phyloP scores from a whole-genome alignment of 2,888 invertebrate genomes.

The Drosophila anceps region DNA sequence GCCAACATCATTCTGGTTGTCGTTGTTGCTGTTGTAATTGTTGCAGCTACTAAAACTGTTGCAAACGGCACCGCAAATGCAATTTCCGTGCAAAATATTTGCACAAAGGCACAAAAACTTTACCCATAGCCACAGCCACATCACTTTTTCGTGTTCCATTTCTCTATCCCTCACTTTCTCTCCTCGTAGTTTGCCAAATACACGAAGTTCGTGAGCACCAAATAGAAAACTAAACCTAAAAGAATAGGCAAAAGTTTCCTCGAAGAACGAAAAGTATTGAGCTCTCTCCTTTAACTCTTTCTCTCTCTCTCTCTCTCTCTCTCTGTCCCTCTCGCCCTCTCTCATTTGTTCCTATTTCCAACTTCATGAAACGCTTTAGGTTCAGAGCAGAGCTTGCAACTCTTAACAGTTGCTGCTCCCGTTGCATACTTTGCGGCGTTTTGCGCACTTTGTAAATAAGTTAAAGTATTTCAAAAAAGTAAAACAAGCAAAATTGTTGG shows the following conservation, averaged over 20 bases:
- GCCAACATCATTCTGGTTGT: not conserved
- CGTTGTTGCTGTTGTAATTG: slow-evolving; percentile 26
- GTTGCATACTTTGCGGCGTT: slow-evolving; percentile 51
- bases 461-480: slow-evolving; percentile 25
- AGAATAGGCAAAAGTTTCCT: slow-evolving; percentile 32
- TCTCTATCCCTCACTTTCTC: not conserved
- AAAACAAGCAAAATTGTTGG: slow-evolving; percentile 10
- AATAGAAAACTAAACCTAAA: slow-evolving; percentile 25
- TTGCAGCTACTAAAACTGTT: slow-evolving; percentile 44
- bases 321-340: not conserved
- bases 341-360: not conserved
- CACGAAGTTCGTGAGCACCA: slow-evolving; percentile 21
- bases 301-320: not conserved
- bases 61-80: slow-evolving; percentile 62
- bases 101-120: slow-evolving; percentile 60
- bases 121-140: slow-evolving; percentile 12
- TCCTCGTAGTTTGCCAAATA: slow-evolving; percentile 20
- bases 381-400: slow-evolving; percentile 35
- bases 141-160: slow-evolving; percentile 10
- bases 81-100: slow-evolving; percentile 73
- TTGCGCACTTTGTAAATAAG: slow-evolving; percentile 51
- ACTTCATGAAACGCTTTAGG: slow-evolving; percentile 40
- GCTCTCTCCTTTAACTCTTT: not conserved
- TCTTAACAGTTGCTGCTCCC: slow-evolving; percentile 34
- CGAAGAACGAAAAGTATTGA: slow-evolving; percentile 25